Evolutionary conservation across 1,140 invertebrate species (phyloP).

Genomic region (Drosophila leontia): DNA sequence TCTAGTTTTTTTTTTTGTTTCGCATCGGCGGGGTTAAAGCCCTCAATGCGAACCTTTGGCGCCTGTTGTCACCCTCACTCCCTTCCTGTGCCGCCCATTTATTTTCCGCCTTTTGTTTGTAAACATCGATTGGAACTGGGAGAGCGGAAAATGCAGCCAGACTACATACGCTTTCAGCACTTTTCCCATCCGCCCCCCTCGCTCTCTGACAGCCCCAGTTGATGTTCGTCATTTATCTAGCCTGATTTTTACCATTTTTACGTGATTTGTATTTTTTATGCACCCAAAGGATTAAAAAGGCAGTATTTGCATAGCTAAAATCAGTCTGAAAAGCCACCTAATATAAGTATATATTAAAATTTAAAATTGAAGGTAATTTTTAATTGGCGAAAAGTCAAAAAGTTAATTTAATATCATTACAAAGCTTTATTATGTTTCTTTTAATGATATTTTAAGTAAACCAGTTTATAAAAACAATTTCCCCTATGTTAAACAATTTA

Average conservation of each 20-base stretch:
- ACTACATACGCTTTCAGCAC: constrained; percentile 29
- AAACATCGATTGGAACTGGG: constrained; percentile 34
- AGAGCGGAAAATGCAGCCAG: constrained; percentile 26
- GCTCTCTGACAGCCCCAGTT: neutral
- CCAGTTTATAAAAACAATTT: neutral
- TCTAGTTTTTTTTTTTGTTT: neutral
- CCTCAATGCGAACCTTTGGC: constrained; percentile 19
- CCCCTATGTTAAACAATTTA: neutral
- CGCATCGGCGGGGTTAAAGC: constrained; percentile 32
- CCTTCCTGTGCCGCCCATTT: constrained; percentile 13
- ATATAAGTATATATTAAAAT: too few species aligned
- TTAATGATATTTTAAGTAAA: too few species aligned
- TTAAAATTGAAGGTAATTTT: too few species aligned
- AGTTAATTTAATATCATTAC: too few species aligned
- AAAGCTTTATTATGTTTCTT: too few species aligned
- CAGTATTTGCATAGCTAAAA: neutral
- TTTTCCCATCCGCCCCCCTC: neutral
- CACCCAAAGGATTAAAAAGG: neutral
- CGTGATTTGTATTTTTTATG: constrained; percentile 3
- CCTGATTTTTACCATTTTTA: constrained; percentile 36
- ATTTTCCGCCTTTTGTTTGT: constrained; percentile 36
- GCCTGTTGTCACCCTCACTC: constrained; percentile 16
- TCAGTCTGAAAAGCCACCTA: too few species aligned
- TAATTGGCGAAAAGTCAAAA: too few species aligned
- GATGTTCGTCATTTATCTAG: constrained; percentile 54